phyloP scores from a whole-genome alignment of 2,113 vertebrate genomes.

The Plecotus auritus region DNA sequence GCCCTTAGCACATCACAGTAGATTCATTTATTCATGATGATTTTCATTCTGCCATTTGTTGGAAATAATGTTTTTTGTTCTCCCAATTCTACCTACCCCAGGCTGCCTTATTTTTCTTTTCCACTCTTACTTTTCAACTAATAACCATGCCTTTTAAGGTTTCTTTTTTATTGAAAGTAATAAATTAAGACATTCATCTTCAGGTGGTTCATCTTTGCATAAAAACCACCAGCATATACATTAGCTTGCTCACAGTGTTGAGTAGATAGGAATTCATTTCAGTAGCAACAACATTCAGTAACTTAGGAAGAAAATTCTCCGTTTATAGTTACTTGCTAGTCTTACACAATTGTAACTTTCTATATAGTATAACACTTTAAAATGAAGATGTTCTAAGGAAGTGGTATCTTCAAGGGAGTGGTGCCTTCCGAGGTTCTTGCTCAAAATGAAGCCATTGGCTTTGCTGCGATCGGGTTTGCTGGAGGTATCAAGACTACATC shows the following conservation, averaged over 20 bases:
- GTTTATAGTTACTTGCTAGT: slow-evolving; percentile 20
- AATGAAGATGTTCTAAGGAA: background rate
- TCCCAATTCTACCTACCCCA: background rate
- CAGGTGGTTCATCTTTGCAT: background rate
- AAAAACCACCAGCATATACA: background rate
- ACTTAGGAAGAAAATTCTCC: slow-evolving; percentile 20
- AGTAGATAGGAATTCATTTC: background rate
- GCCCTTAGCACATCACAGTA: background rate
- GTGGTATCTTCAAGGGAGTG: background rate
- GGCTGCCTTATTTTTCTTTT: slow-evolving; percentile 17
- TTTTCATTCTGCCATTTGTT: background rate
- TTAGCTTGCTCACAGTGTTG: background rate
- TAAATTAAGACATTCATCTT: slow-evolving; percentile 59
- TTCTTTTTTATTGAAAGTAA: slow-evolving; percentile 70
- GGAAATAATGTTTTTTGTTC: slow-evolving; percentile 36
- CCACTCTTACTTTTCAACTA: slow-evolving; percentile 33
- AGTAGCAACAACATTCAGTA: background rate
- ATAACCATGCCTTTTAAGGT: slow-evolving; percentile 36
- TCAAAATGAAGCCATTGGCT: slow-evolving; percentile 11
- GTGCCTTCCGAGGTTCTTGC: background rate
- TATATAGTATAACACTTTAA: slow-evolving; percentile 35
- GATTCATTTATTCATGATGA: background rate
- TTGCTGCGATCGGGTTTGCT: background rate
- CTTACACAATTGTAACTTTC: background rate
- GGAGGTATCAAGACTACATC: background rate